phyloP scores from a whole-genome alignment of 2,888 invertebrate species.

The Leptura quadrifasciata region DNA sequence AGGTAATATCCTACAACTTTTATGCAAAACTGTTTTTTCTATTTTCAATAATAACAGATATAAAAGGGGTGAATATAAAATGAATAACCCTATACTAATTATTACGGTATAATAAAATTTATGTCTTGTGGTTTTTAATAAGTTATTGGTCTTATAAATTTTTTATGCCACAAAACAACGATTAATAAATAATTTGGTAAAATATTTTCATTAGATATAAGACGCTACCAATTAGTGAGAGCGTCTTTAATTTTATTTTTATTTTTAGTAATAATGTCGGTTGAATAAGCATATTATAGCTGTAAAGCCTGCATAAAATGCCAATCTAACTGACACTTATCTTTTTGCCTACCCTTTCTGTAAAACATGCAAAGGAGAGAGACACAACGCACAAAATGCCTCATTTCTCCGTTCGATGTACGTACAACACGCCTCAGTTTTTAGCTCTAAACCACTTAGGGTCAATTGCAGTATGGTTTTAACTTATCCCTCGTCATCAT shows the following conservation, averaged over 20 bases:
- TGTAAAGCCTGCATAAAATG: conserved; percentile 50
- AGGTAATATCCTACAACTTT: no score
- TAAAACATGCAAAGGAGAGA: conserved; percentile 31
- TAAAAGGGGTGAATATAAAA: no score
- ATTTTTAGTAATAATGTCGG: conserved; percentile 1
- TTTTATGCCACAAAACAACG: neutral
- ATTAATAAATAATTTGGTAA: neutral
- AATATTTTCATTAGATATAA: conserved; percentile 3
- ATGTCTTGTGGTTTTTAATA: neutral
- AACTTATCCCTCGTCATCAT: conserved; percentile 58
- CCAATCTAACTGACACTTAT: conserved; percentile 61
- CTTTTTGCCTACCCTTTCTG: conserved; percentile 56
- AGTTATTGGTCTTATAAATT: neutral
- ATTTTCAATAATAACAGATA: no score
- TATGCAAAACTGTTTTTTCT: no score
- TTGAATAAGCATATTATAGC: neutral
- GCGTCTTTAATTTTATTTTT: conserved; percentile 7
- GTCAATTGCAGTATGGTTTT: conserved; percentile 63
- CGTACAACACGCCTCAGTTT: conserved; percentile 58
- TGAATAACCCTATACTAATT: no score
- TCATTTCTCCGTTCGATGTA: conserved; percentile 43
- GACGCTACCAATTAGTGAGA: neutral
- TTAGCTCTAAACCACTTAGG: conserved; percentile 60
- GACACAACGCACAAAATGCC: neutral
- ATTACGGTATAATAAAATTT: neutral